Conservation (phyloP, 2,113 vertebrate species). For the Apteryx mantelli region DNA sequence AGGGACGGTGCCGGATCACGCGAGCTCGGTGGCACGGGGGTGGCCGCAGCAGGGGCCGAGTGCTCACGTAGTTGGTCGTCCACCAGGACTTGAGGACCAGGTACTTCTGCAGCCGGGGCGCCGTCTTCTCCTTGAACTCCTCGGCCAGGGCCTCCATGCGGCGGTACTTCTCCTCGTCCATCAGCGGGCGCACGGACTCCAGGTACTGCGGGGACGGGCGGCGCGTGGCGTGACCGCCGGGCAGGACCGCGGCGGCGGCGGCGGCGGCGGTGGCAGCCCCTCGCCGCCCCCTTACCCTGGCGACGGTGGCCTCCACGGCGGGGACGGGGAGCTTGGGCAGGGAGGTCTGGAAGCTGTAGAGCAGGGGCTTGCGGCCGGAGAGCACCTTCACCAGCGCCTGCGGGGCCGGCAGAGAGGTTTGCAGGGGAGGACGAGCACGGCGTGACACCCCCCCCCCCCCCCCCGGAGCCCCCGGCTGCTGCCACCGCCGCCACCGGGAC, state of each 20-base stretch:
- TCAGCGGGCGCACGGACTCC: slow-evolving; percentile 87
- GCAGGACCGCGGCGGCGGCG: not conserved
- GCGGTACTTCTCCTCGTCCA: slow-evolving; percentile 80
- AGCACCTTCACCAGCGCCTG: slow-evolving; percentile 84
- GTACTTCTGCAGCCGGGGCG: slow-evolving; percentile 88
- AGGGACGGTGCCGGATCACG: no score
- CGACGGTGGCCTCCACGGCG: slow-evolving; percentile 85
- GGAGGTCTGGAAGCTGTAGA: slow-evolving; percentile 95
- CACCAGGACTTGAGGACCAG: slow-evolving; percentile 94
- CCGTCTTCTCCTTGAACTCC: slow-evolving; percentile 85
- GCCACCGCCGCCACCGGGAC: not conserved
- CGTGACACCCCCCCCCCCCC: not conserved
- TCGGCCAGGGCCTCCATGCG: slow-evolving; percentile 86
- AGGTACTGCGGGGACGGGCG: slow-evolving; percentile 83
- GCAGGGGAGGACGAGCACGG: not conserved
- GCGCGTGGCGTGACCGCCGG: not conserved
- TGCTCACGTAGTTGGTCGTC: slow-evolving; percentile 92
- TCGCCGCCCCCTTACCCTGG: slow-evolving; percentile 79
- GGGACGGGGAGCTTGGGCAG: slow-evolving; percentile 91
- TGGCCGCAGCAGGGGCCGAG: not conserved
- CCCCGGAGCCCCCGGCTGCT: not conserved
- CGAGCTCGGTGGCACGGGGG: no score
- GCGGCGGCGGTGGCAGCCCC: no score
- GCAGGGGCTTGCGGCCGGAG: slow-evolving; percentile 87
- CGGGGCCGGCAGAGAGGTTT: not conserved